A percentile compares a stretch with the other conserved stretches of the same genome.
phyloP scores from a whole-genome alignment of 2,888 invertebrate species.

The Drosophila mimica region DNA sequence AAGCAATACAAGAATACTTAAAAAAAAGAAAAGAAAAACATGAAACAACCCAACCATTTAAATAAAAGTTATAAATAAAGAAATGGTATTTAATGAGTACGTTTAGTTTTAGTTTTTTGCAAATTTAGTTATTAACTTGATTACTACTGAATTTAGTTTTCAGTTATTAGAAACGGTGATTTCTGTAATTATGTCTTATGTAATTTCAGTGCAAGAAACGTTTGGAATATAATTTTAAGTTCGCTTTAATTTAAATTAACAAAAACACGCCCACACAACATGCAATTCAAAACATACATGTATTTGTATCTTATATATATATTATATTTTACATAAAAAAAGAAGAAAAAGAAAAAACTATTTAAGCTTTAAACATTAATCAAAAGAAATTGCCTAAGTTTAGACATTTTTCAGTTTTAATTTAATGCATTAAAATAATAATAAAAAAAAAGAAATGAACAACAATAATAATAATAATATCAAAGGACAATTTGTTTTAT shows the following conservation, averaged over 20 bases:
- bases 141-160: slow-evolving; percentile 33
- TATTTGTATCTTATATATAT: slow-evolving; percentile 59
- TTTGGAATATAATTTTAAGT: slow-evolving; percentile 47
- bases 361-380: slow-evolving; percentile 75
- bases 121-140: slow-evolving; percentile 54
- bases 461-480: slow-evolving; percentile 49
- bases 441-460: slow-evolving; percentile 19
- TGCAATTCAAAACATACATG: slow-evolving; percentile 21
- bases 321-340: slow-evolving; percentile 55
- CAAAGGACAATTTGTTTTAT: slow-evolving; percentile 33
- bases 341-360: slow-evolving; percentile 48
- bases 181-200: slow-evolving; percentile 50
- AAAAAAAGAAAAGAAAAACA: slow-evolving; percentile 16
- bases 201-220: slow-evolving; percentile 42
- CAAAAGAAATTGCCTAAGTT: slow-evolving; percentile 53
- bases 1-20: slow-evolving; percentile 63
- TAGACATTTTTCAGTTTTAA: slow-evolving; percentile 56
- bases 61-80: slow-evolving; percentile 26
- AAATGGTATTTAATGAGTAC: slow-evolving; percentile 50
- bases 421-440: slow-evolving; percentile 42
- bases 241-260: slow-evolving; percentile 52
- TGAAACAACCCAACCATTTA: slow-evolving; percentile 21
- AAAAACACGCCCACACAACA: slow-evolving; percentile 13
- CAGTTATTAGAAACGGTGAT: slow-evolving; percentile 41
- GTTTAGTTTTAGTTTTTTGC: slow-evolving; percentile 57